Evolutionary conservation across 2,113 vertebrate species (phyloP).

Genomic region (Anser cygnoides): DNA sequence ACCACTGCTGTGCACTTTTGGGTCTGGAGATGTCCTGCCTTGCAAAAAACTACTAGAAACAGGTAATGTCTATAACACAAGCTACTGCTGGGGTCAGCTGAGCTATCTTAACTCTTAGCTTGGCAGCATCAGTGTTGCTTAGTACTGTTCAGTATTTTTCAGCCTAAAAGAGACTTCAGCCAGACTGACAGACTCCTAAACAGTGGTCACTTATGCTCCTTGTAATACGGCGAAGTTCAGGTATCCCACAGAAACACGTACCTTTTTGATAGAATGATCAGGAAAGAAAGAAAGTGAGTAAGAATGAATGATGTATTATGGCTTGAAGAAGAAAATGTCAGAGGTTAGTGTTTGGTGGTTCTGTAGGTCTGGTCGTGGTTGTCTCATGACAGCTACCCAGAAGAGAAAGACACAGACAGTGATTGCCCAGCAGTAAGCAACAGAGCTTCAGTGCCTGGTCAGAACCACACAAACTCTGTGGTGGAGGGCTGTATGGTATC

Average conservation of each 20-base stretch:
- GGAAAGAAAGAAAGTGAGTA: not conserved
- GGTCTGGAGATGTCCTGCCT: not conserved
- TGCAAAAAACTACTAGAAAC: not conserved
- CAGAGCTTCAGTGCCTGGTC: not conserved
- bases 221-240: not conserved
- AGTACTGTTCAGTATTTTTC: not conserved
- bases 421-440: not conserved
- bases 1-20: not conserved
- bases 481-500: not conserved
- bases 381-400: not conserved
- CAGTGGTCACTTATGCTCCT: fast-evolving
- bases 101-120: not conserved
- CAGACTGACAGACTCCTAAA: not conserved
- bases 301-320: not conserved
- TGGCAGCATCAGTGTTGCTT: not conserved
- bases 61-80: not conserved
- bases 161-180: not conserved
- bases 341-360: not conserved
- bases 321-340: not conserved
- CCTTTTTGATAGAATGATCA: not conserved
- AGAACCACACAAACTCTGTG: not conserved
- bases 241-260: not conserved
- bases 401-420: not conserved
- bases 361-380: not conserved
- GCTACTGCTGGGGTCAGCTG: not conserved